Conservation (phyloP, 1,140 invertebrate genomes). For the Meloidogyne floridensis region DNA sequence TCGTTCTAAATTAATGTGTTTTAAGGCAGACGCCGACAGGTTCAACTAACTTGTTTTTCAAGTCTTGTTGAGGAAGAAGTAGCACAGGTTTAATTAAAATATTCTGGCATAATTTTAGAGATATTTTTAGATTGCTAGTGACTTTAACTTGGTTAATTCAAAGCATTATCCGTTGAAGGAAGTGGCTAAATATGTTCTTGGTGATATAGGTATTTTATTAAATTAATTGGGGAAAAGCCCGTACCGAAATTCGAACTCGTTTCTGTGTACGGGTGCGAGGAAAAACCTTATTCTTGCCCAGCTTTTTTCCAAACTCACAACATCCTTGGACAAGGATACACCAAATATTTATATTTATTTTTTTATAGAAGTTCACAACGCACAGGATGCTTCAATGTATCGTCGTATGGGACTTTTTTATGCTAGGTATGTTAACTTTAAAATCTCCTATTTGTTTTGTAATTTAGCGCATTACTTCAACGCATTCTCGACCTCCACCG, state of each 20-base stretch:
- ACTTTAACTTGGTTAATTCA: neutral
- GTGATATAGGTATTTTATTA: neutral
- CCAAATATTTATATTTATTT: too few relatives aligned
- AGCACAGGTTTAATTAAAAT: neutral
- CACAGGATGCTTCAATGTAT: neutral
- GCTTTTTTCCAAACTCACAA: too few relatives aligned
- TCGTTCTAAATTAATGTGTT: too few relatives aligned
- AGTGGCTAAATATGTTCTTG: neutral
- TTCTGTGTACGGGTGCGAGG: too few relatives aligned
- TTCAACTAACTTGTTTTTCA: slow-evolving; percentile 16
- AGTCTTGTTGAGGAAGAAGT: slow-evolving; percentile 28
- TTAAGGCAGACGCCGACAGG: slow-evolving; percentile 10
- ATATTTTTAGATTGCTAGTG: slow-evolving; percentile 11
- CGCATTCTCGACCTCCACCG: slow-evolving; percentile 24
- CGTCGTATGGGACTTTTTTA: slow-evolving; percentile 24
- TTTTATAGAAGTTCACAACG: slow-evolving; percentile 6
- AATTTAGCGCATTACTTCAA: slow-evolving; percentile 21
- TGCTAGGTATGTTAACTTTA: neutral
- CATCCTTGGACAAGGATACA: too few relatives aligned
- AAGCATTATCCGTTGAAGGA: neutral
- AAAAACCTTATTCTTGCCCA: too few relatives aligned
- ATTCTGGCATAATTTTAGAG: neutral
- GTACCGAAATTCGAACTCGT: too few relatives aligned
- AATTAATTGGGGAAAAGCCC: neutral
- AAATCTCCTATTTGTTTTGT: neutral